Evolutionary conservation across 2,113 vertebrate genomes (phyloP).

Genomic region (Monopterus albus): DNA sequence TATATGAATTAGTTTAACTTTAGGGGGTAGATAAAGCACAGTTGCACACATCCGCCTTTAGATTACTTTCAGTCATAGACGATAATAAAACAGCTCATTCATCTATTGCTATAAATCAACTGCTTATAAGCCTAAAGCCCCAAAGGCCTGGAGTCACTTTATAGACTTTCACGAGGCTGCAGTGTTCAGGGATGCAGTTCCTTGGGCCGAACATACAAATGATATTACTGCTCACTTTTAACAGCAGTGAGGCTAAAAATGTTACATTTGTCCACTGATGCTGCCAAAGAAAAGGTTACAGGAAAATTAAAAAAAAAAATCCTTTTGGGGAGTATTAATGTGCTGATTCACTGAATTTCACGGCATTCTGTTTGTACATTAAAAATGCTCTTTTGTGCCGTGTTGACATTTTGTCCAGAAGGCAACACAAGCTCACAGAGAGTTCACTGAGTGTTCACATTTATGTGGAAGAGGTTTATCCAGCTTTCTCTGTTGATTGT

Average conservation of each 20-base stretch:
- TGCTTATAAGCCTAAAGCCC: not conserved
- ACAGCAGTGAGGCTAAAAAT: too few species aligned
- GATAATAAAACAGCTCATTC: not conserved
- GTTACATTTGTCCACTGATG: too few species aligned
- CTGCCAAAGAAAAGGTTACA: too few species aligned
- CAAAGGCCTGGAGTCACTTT: not conserved
- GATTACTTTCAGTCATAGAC: conserved; percentile 11
- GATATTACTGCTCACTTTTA: too few species aligned
- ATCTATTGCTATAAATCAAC: not conserved
- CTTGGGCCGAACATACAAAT: too few species aligned
- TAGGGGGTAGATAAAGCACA: conserved; percentile 3
- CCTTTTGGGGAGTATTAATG: conserved; percentile 15
- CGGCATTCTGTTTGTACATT: conserved; percentile 34
- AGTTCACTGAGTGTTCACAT: not conserved
- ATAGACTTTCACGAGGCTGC: too few species aligned
- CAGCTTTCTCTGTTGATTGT: too few species aligned
- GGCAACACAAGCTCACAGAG: not conserved
- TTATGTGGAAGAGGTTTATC: not conserved
- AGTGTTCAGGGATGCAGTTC: too few species aligned
- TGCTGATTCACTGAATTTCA: conserved; percentile 64
- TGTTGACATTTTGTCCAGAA: conserved; percentile 15
- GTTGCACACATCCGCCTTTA: conserved; percentile 6
- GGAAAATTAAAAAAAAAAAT: conserved; percentile 19
- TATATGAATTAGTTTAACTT: conserved; percentile 34
- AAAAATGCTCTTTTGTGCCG: conserved; percentile 15